Base-by-base conservation (phyloP, 2,888 invertebrate genomes). In the Eudemis profundana region DNA sequence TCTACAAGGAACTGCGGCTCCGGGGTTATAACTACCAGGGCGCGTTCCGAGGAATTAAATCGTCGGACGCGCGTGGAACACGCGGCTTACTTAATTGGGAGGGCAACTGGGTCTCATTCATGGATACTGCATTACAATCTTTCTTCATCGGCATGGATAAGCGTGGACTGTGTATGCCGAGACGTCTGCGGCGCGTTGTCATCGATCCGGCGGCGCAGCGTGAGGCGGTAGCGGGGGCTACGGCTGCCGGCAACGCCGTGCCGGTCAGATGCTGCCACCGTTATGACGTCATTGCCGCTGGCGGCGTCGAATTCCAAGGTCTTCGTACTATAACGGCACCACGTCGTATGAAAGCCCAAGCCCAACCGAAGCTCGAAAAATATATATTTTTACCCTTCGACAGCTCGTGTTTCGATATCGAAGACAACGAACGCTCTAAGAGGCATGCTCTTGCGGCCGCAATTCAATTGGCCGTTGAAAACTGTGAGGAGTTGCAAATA, bases 61-160 rank as follows among this genome's bases (percentile, higher is more conserved):
- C 93, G 38, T 94, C 97, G 0, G 96, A 97, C 82, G 94, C 96
- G 75, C 93, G 93, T 75, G 96, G 96, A 57, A 84, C 90, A 0
- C 86, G 81, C 70, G 98, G 98, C 42, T 92, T 94, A 76, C 92
- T 99, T 70, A 92, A 94, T 68, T 99, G 98, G 98, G 94, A 94
- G 61, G 95, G 95, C 71, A 97, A 98, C 88, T 99, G 99, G 98
- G 95, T 99, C 64, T 95, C 98, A 46, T 99, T 96, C 89, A 95
- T 99, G 88, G 99, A 99, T 84, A 98, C 98, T 0, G 97, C 99
- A 96, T 93, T 99, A 50, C 99, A 99, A 89, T 97, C 98, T 82
- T 95, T 95, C 59, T 96, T 98, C 77, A 90, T 98, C 70, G 95
- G 96, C 57, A 94, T 94, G 73, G 94, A 95, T 73, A 94, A 95